A percentile compares a stretch with the other conserved stretches of the same genome.
phyloP scores from a whole-genome alignment of 2,888 invertebrate genomes.

The Drosophila peninsularis region DNA sequence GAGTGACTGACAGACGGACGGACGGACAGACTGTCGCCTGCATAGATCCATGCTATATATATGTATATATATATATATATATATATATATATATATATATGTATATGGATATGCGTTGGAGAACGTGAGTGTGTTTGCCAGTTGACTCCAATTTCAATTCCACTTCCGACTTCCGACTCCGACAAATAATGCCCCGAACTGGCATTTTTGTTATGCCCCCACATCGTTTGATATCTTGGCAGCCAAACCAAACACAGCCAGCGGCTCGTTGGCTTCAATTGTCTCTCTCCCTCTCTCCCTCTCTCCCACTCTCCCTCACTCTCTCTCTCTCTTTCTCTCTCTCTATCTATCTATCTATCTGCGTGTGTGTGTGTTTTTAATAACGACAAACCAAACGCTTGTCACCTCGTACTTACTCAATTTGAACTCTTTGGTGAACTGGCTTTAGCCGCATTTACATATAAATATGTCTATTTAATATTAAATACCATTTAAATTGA shows the following conservation, averaged over 20 bases:
- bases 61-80: no score
- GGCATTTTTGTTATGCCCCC: slow-evolving; percentile 32
- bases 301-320: not conserved
- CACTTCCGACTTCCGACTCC: slow-evolving; percentile 40
- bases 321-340: not conserved
- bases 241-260: slow-evolving; percentile 48
- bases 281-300: slow-evolving; percentile 1
- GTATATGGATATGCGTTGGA: slow-evolving; percentile 8
- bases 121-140: slow-evolving; percentile 47
- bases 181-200: slow-evolving; percentile 33
- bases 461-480: slow-evolving; percentile 45
- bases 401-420: slow-evolving; percentile 12
- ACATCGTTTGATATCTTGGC: slow-evolving; percentile 34
- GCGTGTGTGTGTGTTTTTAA: slow-evolving; percentile 32
- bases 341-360: not conserved
- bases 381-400: slow-evolving; percentile 7
- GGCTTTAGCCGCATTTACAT: slow-evolving; percentile 40
- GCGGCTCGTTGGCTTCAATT: slow-evolving; percentile 52
- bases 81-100: slow-evolving; percentile 2
- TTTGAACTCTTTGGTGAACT: slow-evolving; percentile 31
- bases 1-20: slow-evolving; percentile 54
- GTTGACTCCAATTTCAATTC: slow-evolving; percentile 60
- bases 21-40: slow-evolving; percentile 53
- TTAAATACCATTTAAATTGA: slow-evolving; percentile 33
- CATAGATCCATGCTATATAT: slow-evolving; percentile 50